Base-by-base conservation (phyloP, 30 jellyfish, hydroid and myxozoan species). In the Phacellophora camtschatica region DNA sequence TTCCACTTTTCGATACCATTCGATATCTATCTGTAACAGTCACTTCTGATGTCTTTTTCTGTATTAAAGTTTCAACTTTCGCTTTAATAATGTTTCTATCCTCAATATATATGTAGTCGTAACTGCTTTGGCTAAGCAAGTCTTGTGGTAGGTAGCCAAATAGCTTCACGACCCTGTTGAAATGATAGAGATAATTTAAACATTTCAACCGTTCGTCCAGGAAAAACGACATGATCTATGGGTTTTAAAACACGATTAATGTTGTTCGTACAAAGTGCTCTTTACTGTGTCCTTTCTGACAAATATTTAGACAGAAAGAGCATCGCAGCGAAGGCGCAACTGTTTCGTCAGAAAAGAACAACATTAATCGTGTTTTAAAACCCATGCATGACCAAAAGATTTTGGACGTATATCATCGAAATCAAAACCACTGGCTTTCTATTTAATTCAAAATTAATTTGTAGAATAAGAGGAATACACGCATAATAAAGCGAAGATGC, bases 101-200 rank as follows among this genome's bases (percentile, higher is more conserved):
- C 23, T 78, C 84, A 2, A 55, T 78, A 41, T 74, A 71, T 2
- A 88, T 83, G 74, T 25, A 79, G 18, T 64, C 65, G 73, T 88
- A 88, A 32, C 65, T 74, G 36, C 50, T 48, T 18, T 79, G 77
- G 2, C 93, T 85, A 15, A 88, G 50, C 57, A 88, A 72, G 10
- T 88, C 97, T 66, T 88, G 94, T 13, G 97, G 97, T 15, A 77
- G 89, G 71, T 77, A 80, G 49, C 97, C 97, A 46, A 74, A 67
- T 16, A 88, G 48, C 23, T 71, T 22, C 15, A 88, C 86, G 70
- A 79, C 49, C 77, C 97, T 88, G 36, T 9, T 20, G 28, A 57
- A 23, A 18, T 28, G 48, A 66, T 22, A 29, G 32, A 41, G 48
- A 56, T 30, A 15, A 20, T 6, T 34, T 65, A 63, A 18, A 63